Conservation (phyloP, 2,113 vertebrate genomes). For the Hyaena hyaena region DNA sequence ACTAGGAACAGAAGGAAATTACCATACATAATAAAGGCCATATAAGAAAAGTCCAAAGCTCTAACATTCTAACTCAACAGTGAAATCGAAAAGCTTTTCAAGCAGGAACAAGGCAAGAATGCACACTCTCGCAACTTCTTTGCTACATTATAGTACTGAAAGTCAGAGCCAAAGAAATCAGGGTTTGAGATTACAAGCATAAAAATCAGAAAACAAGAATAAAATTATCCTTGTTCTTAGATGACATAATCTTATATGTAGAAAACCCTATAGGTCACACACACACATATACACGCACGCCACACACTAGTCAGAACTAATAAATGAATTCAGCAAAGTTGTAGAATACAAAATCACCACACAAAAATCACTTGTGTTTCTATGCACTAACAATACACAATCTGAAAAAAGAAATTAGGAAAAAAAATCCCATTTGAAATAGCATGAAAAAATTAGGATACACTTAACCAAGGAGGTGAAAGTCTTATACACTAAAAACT, state of each 20-base stretch:
- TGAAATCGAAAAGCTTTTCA: background rate
- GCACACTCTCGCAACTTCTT: background rate
- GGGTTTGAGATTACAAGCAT: background rate
- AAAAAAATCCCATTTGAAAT: background rate
- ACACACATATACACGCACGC: background rate
- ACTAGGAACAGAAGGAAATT: background rate
- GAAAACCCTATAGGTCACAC: background rate
- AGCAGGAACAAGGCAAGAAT: background rate
- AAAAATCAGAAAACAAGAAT: background rate
- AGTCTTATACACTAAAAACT: background rate
- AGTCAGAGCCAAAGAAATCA: background rate
- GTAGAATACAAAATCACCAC: background rate
- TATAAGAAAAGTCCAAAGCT: background rate
- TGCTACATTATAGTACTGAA: background rate
- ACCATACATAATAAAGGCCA: background rate
- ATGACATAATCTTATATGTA: background rate
- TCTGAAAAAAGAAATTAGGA: background rate
- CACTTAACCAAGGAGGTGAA: background rate
- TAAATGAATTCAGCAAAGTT: background rate
- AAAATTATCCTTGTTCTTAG: background rate
- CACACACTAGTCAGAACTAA: background rate
- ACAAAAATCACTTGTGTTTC: background rate
- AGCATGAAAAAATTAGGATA: background rate
- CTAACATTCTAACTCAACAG: background rate
- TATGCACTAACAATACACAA: background rate